Evolutionary conservation across 2,888 invertebrate genomes (phyloP).

Genomic region (Rhingia campestris): DNA sequence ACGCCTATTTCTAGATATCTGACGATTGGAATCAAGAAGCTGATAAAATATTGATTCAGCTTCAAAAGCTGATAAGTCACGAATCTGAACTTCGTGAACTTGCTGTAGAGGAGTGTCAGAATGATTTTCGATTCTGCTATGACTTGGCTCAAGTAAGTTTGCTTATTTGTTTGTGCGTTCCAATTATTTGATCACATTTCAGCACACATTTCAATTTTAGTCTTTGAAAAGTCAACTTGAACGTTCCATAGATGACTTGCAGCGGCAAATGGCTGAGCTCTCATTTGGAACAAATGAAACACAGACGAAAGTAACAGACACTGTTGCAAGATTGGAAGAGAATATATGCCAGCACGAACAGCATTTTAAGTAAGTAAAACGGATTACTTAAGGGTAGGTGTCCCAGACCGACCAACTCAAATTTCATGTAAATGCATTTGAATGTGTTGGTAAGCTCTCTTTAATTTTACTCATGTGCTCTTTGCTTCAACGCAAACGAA

Average conservation of each 20-base stretch:
- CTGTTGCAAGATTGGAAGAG: slow-evolving; percentile 80
- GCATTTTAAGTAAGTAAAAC: slow-evolving; percentile 76
- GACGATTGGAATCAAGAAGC: slow-evolving; percentile 81
- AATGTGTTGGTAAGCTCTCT: too few species aligned
- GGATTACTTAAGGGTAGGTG: not conserved
- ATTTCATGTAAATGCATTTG: too few species aligned
- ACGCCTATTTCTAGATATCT: slow-evolving; percentile 75
- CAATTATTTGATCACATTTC: too few species aligned
- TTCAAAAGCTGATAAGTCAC: slow-evolving; percentile 84
- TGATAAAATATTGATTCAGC: slow-evolving; percentile 81
- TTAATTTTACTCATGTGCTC: too few species aligned
- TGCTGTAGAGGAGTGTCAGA: slow-evolving; percentile 84
- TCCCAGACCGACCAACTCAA: too few species aligned
- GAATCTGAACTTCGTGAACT: slow-evolving; percentile 84
- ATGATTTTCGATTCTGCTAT: slow-evolving; percentile 85
- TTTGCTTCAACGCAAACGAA: too few species aligned
- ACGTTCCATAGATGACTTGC: slow-evolving; percentile 76
- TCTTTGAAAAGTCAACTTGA: slow-evolving; percentile 79
- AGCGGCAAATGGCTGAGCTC: slow-evolving; percentile 78
- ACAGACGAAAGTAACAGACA: slow-evolving; percentile 80
- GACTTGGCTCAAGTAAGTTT: slow-evolving; percentile 82
- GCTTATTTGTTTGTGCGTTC: not conserved
- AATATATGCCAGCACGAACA: slow-evolving; percentile 78
- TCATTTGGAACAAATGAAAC: slow-evolving; percentile 78
- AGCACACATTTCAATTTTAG: slow-evolving; percentile 62